Evolutionary conservation across 2,888 invertebrate genomes (phyloP).

Genomic region (Mactromeris polynyma): DNA sequence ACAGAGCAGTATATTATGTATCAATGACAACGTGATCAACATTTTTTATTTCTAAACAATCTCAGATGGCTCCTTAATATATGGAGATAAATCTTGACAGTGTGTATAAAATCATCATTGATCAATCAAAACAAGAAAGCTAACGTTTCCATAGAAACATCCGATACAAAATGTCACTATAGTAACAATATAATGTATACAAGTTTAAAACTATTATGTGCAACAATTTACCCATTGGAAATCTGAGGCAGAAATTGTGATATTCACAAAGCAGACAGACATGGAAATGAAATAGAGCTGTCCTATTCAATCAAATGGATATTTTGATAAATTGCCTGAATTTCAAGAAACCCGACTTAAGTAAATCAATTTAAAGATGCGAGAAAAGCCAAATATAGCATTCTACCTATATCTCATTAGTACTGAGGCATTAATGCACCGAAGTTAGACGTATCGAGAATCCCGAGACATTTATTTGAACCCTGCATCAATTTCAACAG

Average conservation of each 20-base stretch:
- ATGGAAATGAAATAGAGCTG: background rate
- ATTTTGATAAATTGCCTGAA: constrained; percentile 19
- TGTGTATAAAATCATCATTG: background rate
- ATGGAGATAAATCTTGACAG: too few species aligned
- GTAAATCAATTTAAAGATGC: background rate
- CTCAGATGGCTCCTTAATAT: too few species aligned
- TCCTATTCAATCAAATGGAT: background rate
- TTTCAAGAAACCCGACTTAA: constrained; percentile 4
- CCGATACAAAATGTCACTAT: background rate
- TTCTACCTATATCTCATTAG: background rate
- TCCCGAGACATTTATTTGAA: background rate
- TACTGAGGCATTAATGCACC: background rate
- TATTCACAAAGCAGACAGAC: background rate
- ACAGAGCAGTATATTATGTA: too few species aligned
- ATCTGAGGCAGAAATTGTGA: background rate
- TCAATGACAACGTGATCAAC: too few species aligned
- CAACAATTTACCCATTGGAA: constrained; percentile 1
- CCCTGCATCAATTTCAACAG: background rate
- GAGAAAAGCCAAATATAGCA: background rate
- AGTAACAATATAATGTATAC: background rate
- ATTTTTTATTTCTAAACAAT: too few species aligned
- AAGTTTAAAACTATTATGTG: background rate
- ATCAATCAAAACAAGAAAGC: background rate
- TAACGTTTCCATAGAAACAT: background rate
- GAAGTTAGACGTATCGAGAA: background rate